Evolutionary conservation across 2,888 invertebrate genomes (phyloP), one percentile per base, ranked within the genome.

Genomic region (Leistus spinibarbis): DNA sequence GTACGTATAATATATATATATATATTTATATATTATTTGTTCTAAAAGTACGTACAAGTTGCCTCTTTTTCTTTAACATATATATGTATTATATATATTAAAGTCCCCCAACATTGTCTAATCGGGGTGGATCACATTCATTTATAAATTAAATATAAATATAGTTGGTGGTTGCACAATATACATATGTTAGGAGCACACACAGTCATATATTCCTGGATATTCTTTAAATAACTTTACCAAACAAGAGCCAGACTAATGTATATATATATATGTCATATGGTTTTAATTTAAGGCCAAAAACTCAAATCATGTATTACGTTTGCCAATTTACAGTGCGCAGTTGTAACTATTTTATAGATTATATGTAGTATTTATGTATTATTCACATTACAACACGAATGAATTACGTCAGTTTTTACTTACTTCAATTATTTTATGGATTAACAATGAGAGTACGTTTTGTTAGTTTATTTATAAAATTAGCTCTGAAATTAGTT

Each of bases 261-360:
- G 19, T 66, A 67, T 22, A n/a, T 19, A 54, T 57, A 27, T 67
- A 40, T 60, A 54, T 66, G 56, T 60, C 73, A 73, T 57, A 57
- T 73, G 73, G 40, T 67, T 72, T n/a, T 72, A 67, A 67, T 10
- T 72, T 73, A 73, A 73, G 73, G 73, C 73, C 73, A 62, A 67
- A n/a, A 73, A 73, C 65, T 40, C 17, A 67, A 66, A 73, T 73
- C 53, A 72, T 22, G 66, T 72, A 40, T 73, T 60, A 62, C 53
- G 67, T 66, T 60, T 73, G 73, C 40, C 22, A 60, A 62, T 73
- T 62, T 60, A 73, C 73, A 67, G 66, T 72, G 66, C 53, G 23
- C 57, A 60, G 66, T 72, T n/a, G 64, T 63, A 66, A 65, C 40
- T 40, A 40, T 40, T 40, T 54, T 73, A 67, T 67, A 67, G 53